Evolutionary conservation across 2,113 vertebrate species (phyloP).

Genomic region (Paramormyrops kingsleyae): DNA sequence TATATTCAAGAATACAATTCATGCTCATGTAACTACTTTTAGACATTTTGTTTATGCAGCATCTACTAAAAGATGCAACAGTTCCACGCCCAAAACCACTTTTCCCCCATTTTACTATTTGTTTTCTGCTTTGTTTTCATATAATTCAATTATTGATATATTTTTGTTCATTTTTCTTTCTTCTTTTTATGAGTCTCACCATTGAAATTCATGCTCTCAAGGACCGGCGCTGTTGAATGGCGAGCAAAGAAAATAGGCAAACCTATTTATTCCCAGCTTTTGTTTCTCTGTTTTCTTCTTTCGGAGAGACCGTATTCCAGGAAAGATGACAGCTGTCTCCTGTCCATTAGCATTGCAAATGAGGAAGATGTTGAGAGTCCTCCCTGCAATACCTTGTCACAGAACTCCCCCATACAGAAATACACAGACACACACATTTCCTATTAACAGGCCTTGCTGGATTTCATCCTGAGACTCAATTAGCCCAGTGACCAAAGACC

Average conservation of each 20-base stretch:
- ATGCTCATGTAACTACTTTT: background rate
- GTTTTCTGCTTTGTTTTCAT: constrained; percentile 14
- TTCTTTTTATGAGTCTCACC: constrained; percentile 38
- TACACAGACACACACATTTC: background rate
- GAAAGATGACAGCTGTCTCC: constrained; percentile 60
- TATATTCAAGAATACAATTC: background rate
- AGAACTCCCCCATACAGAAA: constrained; percentile 3
- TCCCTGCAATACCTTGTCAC: background rate
- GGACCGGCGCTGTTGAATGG: constrained; percentile 49
- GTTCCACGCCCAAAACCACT: constrained; percentile 28
- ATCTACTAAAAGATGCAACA: constrained; percentile 22
- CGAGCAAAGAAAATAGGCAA: constrained; percentile 55
- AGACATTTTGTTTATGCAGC: constrained; percentile 27
- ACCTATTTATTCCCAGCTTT: constrained; percentile 61
- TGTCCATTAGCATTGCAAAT: constrained; percentile 65
- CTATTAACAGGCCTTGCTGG: constrained; percentile 8
- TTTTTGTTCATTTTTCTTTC: constrained; percentile 17
- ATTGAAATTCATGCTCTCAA: constrained; percentile 63
- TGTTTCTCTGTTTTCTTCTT: constrained; percentile 41
- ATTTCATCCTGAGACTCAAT: constrained; percentile 11
- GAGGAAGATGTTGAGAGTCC: constrained; percentile 37
- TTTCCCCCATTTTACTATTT: constrained; percentile 33
- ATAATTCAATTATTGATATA: background rate
- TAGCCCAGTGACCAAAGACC: constrained; percentile 11
- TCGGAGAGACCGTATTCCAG: constrained; percentile 44